These are phyloP conservation scores for Bergia sp. DNA, from an alignment of 92 coral and sea anemone species.

Conservation along the genomic window DNA sequence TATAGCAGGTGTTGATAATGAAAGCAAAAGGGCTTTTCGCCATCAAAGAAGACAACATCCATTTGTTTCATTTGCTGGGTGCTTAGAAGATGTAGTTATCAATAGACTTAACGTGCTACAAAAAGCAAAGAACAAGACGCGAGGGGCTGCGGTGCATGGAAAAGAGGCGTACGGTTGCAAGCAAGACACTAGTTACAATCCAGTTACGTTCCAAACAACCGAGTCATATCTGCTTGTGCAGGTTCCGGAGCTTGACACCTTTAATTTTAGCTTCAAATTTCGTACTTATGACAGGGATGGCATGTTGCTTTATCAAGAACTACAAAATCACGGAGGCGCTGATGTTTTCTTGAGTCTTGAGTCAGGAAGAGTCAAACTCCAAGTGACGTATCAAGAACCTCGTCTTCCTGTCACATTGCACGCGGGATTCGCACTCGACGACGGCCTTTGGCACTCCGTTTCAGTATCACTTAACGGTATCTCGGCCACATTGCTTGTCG, in stretches of 20 bases:
- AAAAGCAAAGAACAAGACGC: conserved; percentile 44
- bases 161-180: conserved; percentile 41
- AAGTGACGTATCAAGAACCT: conserved; percentile 53
- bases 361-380: conserved; percentile 62
- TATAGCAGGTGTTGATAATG: conserved; percentile 71
- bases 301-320: conserved; percentile 64
- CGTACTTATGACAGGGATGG: conserved; percentile 85
- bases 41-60: conserved; percentile 35
- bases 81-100: conserved; percentile 62
- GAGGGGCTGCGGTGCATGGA: conserved; percentile 49
- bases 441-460: conserved; percentile 88
- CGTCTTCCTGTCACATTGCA: conserved; percentile 43
- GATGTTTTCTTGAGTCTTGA: conserved; percentile 58
- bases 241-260: conserved; percentile 37
- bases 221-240: conserved; percentile 65
- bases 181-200: conserved; percentile 49
- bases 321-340: conserved; percentile 52
- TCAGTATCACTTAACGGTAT: conserved; percentile 61
- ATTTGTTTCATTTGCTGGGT: conserved; percentile 76
- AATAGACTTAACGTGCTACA: conserved; percentile 56
- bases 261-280: conserved; percentile 73
- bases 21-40: conserved; percentile 42
- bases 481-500: conserved; percentile 58
- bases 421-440: conserved; percentile 59
- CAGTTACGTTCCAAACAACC: conserved; percentile 71